Evolutionary conservation across 2,888 invertebrate species (phyloP), one percentile per base, ranked within the genome.

Genomic region (Molorchus minor): DNA sequence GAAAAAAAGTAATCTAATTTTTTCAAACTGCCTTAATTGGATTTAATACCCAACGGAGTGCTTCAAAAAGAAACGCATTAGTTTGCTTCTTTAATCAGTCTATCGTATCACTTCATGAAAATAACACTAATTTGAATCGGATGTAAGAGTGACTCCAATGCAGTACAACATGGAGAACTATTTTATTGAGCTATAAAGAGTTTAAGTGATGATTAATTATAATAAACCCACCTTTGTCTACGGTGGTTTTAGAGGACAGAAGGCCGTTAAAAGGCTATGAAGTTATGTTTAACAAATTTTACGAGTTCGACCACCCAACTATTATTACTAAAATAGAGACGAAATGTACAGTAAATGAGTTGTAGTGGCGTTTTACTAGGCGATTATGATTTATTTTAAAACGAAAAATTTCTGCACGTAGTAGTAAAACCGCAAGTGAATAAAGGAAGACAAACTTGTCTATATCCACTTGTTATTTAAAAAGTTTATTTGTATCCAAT

Each of bases 221-320:
- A 51, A 57, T 55, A 46, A 45, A 46, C 55, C 29, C 55, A 45
- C 55, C 36, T 44, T 46, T 44, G 54, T 10, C 35, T 54, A 54
- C 17, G 40, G 40, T 46, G 29, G 55, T 51, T 54, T 45, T 36
- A 55, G 38, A 55, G 55, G 54, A 36, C 7, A 16, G 16, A 12
- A 40, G 45, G 3, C 56, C 52, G 38, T 61, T 61, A 58, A 61
- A 54, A 47, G 40, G 35, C 61, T 56, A 47, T 62, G 62, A 59
- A 58, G 56, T 55, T 45, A 49, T 56, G 59, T 56, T n/a, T 60
- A 51, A 59, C 58, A 60, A 59, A 43, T 51, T 62, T 62, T 62
- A 62, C 56, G 62, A 55, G 56, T 52, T 38, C 60, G 62, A 60
- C 62, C 62, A 62, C 62, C 62, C 62, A 62, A 56, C 52, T 53